phyloP scores from a whole-genome alignment of 2,888 invertebrate genomes.

The Callyntrura guangdongensis region DNA sequence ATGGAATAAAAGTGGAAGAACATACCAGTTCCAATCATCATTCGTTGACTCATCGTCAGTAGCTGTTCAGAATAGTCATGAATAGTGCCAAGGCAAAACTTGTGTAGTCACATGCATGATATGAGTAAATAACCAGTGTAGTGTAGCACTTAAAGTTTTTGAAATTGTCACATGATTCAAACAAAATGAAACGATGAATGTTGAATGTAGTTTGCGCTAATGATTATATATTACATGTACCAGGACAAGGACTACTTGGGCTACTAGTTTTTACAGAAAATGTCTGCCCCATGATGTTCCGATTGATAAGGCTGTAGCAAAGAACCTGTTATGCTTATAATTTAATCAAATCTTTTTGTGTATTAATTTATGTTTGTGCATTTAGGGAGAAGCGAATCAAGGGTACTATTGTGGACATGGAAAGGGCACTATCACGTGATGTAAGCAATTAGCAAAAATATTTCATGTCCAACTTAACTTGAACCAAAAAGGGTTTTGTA shows the following conservation, averaged over 20 bases:
- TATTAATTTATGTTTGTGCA: background rate
- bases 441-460: too few relatives aligned
- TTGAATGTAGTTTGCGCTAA: too few relatives aligned
- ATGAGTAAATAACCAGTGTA: constrained; percentile 80
- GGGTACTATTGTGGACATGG: constrained; percentile 86
- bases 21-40: constrained; percentile 81
- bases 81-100: constrained; percentile 82
- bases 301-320: too few relatives aligned
- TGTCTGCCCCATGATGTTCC: background rate
- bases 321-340: too few relatives aligned
- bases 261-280: background rate
- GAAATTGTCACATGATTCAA: too few relatives aligned
- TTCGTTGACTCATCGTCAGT: constrained; percentile 82
- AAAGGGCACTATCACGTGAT: constrained; percentile 95
- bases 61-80: constrained; percentile 82
- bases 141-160: background rate
- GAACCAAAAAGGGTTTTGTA: too few relatives aligned
- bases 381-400: constrained; percentile 83
- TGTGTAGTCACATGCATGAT: constrained; percentile 83
- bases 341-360: too few relatives aligned
- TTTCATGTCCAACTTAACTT: too few relatives aligned
- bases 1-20: constrained; percentile 83
- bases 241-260: too few relatives aligned
- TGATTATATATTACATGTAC: background rate
- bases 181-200: background rate